Evolutionary conservation across 2,113 vertebrate species (phyloP).

Genomic region (Oncorhynchus kisutch): DNA sequence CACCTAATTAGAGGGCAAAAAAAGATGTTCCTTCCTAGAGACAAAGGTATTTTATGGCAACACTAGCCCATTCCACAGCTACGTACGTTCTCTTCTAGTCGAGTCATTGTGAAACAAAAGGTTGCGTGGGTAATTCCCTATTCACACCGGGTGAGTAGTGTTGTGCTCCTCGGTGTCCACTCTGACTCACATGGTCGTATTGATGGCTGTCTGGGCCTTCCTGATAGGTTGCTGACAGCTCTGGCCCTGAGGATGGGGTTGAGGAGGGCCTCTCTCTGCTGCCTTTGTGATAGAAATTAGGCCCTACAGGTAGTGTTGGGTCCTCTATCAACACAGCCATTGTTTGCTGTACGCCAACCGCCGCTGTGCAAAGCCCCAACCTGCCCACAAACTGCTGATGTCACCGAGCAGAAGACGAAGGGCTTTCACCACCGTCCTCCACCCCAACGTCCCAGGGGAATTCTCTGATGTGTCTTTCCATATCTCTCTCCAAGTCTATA

Average conservation of each 20-base stretch:
- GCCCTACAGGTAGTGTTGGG: constrained; percentile 58
- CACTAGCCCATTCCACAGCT: too few relatives aligned
- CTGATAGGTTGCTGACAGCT: constrained; percentile 16
- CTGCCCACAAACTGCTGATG: constrained; percentile 23
- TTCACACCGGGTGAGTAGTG: background rate
- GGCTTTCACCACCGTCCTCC: background rate
- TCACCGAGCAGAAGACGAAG: background rate
- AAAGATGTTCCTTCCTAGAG: too few relatives aligned
- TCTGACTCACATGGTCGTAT: constrained; percentile 57
- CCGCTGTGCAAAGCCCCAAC: constrained; percentile 3
- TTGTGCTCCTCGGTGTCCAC: background rate
- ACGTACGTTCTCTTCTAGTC: too few relatives aligned
- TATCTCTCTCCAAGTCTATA: too few relatives aligned
- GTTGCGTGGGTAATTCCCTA: too few relatives aligned
- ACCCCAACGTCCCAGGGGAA: background rate
- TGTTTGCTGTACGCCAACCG: constrained; percentile 42
- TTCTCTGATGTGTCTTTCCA: too few relatives aligned
- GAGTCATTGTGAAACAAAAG: too few relatives aligned
- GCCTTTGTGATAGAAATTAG: constrained; percentile 50
- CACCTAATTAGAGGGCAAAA: constrained; percentile 22
- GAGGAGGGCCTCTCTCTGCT: constrained; percentile 10
- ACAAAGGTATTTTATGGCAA: too few relatives aligned
- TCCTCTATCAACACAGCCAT: constrained; percentile 51
- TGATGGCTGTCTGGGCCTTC: constrained; percentile 28
- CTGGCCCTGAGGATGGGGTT: constrained; percentile 11